Percentiles rank a stretch among this genome's conserved stretches.
Conservation (phyloP, 2,888 invertebrate genomes). For the Disparrhopalites patrizii region DNA sequence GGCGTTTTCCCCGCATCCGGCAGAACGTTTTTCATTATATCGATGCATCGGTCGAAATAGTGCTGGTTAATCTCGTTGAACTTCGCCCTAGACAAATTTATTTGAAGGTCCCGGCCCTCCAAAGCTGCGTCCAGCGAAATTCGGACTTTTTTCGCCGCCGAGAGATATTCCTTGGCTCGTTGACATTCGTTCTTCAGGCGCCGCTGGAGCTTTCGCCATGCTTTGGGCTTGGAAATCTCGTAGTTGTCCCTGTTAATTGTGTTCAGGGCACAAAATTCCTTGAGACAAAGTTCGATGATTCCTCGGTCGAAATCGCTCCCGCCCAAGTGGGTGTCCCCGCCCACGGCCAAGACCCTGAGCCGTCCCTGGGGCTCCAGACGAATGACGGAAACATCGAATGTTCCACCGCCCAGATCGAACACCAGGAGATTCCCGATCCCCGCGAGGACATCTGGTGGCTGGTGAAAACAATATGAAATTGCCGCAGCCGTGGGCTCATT, state of each 20-base stretch:
- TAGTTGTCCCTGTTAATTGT: slow-evolving; percentile 13
- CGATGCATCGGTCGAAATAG: slow-evolving; percentile 67
- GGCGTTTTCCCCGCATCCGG: slow-evolving; percentile 62
- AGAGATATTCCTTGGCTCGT: slow-evolving; percentile 21
- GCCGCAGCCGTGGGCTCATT: slow-evolving; percentile 91
- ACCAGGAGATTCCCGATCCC: slow-evolving; percentile 23
- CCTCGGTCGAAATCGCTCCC: slow-evolving; percentile 24
- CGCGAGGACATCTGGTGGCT: not conserved
- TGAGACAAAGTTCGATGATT: slow-evolving; percentile 50
- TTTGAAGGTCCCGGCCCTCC: not conserved
- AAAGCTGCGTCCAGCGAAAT: slow-evolving; percentile 6
- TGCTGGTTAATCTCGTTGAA: slow-evolving; percentile 58
- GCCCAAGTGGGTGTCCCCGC: slow-evolving; percentile 27
- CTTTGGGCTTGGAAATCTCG: not conserved
- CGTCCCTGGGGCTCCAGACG: not conserved
- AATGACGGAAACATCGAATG: slow-evolving; percentile 37
- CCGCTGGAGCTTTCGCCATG: not conserved
- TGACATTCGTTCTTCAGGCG: slow-evolving; percentile 30
- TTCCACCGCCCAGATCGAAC: slow-evolving; percentile 33
- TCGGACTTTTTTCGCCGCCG: not conserved
- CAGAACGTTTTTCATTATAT: slow-evolving; percentile 69
- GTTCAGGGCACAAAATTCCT: slow-evolving; percentile 15
- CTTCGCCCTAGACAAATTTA: not conserved
- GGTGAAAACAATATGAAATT: slow-evolving; percentile 25
- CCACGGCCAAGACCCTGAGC: slow-evolving; percentile 15